A percentile compares a stretch with the other conserved stretches of the same genome.
phyloP scores from a whole-genome alignment of 35 echinoderm and acorn worm genomes.

The Ptychodera flava region DNA sequence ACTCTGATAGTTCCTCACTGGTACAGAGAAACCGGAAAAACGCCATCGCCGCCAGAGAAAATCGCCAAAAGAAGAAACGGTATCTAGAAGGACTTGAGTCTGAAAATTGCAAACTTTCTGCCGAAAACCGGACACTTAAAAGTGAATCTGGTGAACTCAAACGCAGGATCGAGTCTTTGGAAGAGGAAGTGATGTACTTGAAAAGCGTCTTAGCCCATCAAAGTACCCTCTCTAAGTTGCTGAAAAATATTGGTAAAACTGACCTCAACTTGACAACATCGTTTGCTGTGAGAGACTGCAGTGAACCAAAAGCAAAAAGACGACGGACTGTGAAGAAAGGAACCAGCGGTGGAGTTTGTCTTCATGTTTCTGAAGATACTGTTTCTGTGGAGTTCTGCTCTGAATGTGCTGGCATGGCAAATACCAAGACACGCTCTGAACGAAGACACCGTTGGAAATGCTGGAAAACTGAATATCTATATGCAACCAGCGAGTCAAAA shows the following conservation, averaged over 20 bases:
- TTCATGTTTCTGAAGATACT: conserved; percentile 44
- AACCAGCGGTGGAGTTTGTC: conserved; percentile 55
- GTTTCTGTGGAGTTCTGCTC: conserved; percentile 54
- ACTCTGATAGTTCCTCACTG: background rate
- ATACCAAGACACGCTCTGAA: too few relatives aligned
- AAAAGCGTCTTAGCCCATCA: conserved; percentile 39
- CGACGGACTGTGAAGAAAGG: background rate
- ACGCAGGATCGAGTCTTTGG: conserved; percentile 17
- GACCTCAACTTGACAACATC: conserved; percentile 4
- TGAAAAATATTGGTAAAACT: conserved; percentile 18
- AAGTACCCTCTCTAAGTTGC: conserved; percentile 42
- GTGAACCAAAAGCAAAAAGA: background rate
- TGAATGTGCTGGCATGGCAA: conserved; percentile 45
- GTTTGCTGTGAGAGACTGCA: background rate
- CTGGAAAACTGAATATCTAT: too few relatives aligned
- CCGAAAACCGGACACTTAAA: conserved; percentile 12
- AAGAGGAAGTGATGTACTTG: conserved; percentile 24
- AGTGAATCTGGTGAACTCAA: conserved; percentile 20
- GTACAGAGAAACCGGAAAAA: conserved; percentile 37
- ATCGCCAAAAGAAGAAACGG: conserved; percentile 54
- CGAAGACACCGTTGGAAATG: too few relatives aligned
- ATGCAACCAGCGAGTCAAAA: too few relatives aligned
- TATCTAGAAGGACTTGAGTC: conserved; percentile 37
- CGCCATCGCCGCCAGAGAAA: conserved; percentile 63
- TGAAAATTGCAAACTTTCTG: conserved; percentile 28